phyloP scores from a whole-genome alignment of 2,888 invertebrate species.

The Lycia hirtaria region DNA sequence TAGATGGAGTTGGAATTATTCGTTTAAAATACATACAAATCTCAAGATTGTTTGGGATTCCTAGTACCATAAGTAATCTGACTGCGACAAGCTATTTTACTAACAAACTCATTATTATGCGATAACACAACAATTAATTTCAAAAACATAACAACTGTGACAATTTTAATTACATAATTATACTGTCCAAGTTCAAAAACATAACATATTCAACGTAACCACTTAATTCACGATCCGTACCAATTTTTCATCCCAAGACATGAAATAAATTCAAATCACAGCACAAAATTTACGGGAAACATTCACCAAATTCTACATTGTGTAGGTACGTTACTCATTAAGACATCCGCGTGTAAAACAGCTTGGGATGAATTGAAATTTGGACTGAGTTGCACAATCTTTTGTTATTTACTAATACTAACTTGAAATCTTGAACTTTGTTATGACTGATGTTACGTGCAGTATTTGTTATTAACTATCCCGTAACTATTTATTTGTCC shows the following conservation, averaged over 20 bases:
- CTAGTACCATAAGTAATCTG: no score
- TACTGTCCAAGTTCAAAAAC: background rate
- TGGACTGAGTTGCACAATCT: background rate
- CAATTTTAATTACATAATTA: background rate
- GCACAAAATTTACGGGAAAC: slow-evolving; percentile 36
- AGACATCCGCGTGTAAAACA: slow-evolving; percentile 47
- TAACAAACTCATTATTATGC: background rate
- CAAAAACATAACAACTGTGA: background rate
- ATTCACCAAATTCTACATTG: slow-evolving; percentile 35
- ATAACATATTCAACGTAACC: background rate
- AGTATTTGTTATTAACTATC: no score
- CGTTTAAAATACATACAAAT: no score
- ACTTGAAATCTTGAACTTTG: background rate
- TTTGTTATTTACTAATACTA: background rate
- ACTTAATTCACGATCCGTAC: slow-evolving; percentile 6
- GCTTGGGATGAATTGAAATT: slow-evolving; percentile 20
- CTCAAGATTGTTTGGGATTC: no score
- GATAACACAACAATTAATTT: background rate
- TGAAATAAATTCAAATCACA: slow-evolving; percentile 33
- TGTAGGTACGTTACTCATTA: slow-evolving; percentile 48
- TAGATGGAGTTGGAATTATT: no score
- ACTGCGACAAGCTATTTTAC: no score
- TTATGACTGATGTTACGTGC: background rate
- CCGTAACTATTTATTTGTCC: no score
- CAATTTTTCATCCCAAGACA: slow-evolving; percentile 23